phyloP scores from a whole-genome alignment of 2,797 vertebrate genomes.

The Poeciliopsis turneri region DNA sequence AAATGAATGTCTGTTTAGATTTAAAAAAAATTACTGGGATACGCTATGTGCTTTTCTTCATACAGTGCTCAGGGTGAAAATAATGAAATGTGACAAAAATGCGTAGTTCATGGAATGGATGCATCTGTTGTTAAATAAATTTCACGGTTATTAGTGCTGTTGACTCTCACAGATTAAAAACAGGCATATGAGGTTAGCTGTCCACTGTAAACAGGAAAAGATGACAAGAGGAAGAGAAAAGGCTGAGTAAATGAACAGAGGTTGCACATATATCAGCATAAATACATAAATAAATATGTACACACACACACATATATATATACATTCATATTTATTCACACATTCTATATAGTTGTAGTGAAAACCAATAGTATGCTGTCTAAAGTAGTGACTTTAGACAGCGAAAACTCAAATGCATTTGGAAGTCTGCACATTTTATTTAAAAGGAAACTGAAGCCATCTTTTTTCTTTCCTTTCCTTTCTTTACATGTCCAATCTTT shows the following conservation, averaged over 20 bases:
- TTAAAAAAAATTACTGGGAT: background rate
- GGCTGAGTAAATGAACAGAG: background rate
- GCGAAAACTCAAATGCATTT: no score
- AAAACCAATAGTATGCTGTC: background rate
- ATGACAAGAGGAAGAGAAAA: background rate
- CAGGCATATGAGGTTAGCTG: no score
- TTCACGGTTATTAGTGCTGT: background rate
- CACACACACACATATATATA: background rate
- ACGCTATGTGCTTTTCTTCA: background rate
- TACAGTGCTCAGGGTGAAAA: background rate
- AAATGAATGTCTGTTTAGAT: background rate
- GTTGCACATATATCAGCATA: background rate
- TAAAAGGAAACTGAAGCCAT: no score
- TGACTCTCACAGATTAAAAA: background rate
- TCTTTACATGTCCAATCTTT: no score
- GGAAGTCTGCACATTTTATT: no score
- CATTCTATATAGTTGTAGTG: background rate
- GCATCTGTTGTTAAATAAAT: background rate
- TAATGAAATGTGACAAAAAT: background rate
- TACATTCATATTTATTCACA: background rate
- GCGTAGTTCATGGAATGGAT: background rate
- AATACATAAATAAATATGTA: background rate
- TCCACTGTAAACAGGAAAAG: background rate
- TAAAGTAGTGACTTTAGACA: background rate
- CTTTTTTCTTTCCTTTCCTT: no score